Conservation (phyloP, 2,797 vertebrate species). For the Loris lydekkerianus region DNA sequence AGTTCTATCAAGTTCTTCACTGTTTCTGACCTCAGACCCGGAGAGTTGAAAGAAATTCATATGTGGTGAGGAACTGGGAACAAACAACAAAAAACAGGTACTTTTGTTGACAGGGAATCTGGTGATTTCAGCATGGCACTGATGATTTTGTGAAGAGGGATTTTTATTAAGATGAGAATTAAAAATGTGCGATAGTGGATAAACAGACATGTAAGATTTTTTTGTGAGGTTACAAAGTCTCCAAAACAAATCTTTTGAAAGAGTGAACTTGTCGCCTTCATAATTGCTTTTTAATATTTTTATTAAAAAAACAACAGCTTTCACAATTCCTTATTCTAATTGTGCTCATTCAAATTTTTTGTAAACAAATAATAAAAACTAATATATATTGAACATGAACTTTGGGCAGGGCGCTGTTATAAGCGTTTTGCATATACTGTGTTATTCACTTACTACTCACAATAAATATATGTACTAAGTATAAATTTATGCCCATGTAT, state of each 20-base stretch:
- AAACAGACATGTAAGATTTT: background rate
- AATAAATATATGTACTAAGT: background rate
- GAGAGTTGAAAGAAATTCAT: background rate
- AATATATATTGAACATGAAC: background rate
- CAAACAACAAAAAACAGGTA: background rate
- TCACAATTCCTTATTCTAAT: background rate
- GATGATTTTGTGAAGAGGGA: background rate
- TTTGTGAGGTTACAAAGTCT: background rate
- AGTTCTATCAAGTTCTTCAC: background rate
- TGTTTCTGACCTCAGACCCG: background rate
- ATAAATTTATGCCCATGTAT: background rate
- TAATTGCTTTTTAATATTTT: background rate
- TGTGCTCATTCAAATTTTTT: background rate
- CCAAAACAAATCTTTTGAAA: conserved; percentile 1
- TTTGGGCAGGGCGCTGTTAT: background rate
- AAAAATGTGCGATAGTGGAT: background rate
- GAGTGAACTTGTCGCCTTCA: background rate
- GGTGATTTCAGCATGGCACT: background rate
- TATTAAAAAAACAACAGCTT: background rate
- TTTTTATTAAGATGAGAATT: background rate
- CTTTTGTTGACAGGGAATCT: background rate
- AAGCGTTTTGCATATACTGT: background rate
- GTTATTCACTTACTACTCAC: background rate
- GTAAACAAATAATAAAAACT: background rate
- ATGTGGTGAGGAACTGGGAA: background rate